Evolutionary conservation across 2,888 invertebrate species (phyloP).

Genomic region (Pantelozetes paolii): DNA sequence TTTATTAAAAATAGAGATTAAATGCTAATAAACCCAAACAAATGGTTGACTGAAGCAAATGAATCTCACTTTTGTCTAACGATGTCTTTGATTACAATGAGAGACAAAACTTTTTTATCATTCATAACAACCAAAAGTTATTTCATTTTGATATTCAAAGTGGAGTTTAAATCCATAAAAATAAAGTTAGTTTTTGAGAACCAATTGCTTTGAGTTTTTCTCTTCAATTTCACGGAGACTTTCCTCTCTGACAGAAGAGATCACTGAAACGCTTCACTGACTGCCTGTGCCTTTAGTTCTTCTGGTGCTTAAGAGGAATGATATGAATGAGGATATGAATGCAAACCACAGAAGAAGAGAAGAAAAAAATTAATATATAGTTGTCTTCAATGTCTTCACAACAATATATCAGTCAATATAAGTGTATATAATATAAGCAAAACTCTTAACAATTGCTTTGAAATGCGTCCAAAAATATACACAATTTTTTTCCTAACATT

Average conservation of each 20-base stretch:
- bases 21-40: conserved; percentile 17
- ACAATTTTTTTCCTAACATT: background rate
- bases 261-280: conserved; percentile 18
- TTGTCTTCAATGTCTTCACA: conserved; percentile 30
- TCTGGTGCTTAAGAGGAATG: background rate
- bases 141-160: conserved; percentile 1
- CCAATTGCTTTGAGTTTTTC: conserved; percentile 21
- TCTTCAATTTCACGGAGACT: conserved; percentile 29
- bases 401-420: conserved; percentile 18
- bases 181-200: conserved; percentile 21
- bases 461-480: conserved; percentile 1
- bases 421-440: conserved; percentile 10
- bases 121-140: background rate
- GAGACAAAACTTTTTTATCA: background rate
- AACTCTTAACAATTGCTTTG: conserved; percentile 26
- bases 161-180: conserved; percentile 33
- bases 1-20: conserved; percentile 27
- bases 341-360: too few relatives aligned
- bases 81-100: background rate
- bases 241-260: conserved; percentile 22
- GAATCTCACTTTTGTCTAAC: conserved; percentile 3
- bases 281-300: conserved; percentile 3
- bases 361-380: conserved; percentile 29
- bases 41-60: conserved; percentile 24
- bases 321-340: conserved; percentile 23